A percentile compares a stretch with the other conserved stretches of the same genome.
Conservation (phyloP, 2,113 vertebrate species). For the Rhineura floridana region DNA sequence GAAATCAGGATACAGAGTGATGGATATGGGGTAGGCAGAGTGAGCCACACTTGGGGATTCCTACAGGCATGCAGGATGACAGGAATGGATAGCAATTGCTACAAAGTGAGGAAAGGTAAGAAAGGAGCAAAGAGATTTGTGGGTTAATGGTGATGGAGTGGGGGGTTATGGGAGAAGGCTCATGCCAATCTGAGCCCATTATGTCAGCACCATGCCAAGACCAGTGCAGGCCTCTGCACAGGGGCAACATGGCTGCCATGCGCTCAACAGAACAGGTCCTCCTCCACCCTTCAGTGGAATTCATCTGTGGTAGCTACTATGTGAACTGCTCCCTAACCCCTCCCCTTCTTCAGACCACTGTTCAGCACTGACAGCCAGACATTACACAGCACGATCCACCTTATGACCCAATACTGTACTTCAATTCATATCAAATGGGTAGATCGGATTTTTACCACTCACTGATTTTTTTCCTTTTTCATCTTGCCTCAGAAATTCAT, state of each 20-base stretch:
- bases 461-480: not conserved
- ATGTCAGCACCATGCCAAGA: not conserved
- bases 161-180: not conserved
- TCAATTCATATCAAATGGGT: not conserved
- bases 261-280: not conserved
- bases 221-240: not conserved
- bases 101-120: not conserved
- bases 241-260: not conserved
- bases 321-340: not conserved
- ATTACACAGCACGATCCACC: not conserved
- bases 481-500: not conserved
- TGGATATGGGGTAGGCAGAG: not conserved
- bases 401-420: not conserved
- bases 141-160: not conserved
- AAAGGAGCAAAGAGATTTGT: not conserved
- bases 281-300: not conserved
- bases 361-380: not conserved
- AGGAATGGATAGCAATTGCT: not conserved
- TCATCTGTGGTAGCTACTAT: not conserved
- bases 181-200: not conserved
- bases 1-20: not conserved
- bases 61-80: not conserved
- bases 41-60: not conserved
- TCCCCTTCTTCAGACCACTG: not conserved
- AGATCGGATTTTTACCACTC: not conserved